These are phyloP conservation scores for Lutraria lutraria DNA, from an alignment of 2,888 invertebrate genomes.

Conservation along the genomic window DNA sequence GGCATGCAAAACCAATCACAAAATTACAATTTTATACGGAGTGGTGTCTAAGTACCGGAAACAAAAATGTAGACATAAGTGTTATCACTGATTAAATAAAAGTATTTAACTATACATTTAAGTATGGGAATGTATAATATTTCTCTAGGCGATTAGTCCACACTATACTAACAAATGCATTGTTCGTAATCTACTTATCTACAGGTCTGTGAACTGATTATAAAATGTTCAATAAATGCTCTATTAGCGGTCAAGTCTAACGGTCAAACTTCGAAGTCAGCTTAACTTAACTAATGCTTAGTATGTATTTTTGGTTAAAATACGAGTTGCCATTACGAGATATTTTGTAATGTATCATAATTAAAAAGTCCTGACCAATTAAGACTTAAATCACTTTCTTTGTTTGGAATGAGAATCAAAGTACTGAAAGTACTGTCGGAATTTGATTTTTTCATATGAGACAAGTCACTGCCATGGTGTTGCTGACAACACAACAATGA, in stretches of 20 bases:
- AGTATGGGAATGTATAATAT: not conserved
- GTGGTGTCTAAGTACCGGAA: not conserved
- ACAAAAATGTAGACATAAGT: not conserved
- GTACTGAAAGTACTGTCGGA: too few species aligned
- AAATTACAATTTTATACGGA: too few species aligned
- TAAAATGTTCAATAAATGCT: not conserved
- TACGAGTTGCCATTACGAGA: not conserved
- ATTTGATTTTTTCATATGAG: too few species aligned
- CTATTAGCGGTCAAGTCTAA: not conserved
- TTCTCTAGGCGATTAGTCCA: not conserved
- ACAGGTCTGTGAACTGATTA: conserved; percentile 14
- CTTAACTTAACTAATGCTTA: not conserved
- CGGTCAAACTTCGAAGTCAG: conserved; percentile 18
- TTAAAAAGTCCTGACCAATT: conserved; percentile 16
- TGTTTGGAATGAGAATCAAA: too few species aligned
- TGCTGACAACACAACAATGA: too few species aligned
- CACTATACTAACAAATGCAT: not conserved
- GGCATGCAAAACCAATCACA: too few species aligned
- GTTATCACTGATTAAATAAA: conserved; percentile 14
- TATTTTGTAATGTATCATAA: not conserved
- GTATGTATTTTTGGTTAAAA: not conserved
- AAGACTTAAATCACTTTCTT: too few species aligned
- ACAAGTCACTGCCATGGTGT: too few species aligned
- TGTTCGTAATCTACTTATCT: conserved; percentile 6
- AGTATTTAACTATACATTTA: conserved; percentile 17